Base-by-base conservation (phyloP, 2,888 invertebrate genomes). In the Alsophila aescularia region DNA sequence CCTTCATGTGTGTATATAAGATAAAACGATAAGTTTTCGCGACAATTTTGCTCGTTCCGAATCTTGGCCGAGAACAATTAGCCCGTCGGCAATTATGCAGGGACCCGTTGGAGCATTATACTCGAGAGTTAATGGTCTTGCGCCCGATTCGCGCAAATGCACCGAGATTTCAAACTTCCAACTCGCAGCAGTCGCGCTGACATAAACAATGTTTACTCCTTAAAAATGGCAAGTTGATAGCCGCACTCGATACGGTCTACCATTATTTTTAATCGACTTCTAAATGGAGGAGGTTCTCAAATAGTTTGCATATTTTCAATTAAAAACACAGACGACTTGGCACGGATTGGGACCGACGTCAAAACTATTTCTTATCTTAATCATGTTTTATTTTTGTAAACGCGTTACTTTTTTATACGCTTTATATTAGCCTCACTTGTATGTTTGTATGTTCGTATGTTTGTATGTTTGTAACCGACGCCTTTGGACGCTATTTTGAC, bases 81-180 rank as follows among this genome's bases (percentile, higher is more conserved):
- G 80, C 64, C 67, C 64, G 70, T 67, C 61, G 66, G 82, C 82
- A 87, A 87, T 87, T 87, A 85, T 77, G 79, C 82, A 75, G 73
- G 72, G 72, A 74, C 67, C 78, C 76, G 75, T 71, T 79, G 75
- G 72, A 72, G 69, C 76, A 74, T 78, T 78, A 75, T 74, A 74
- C 76, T 72, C 69, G 65, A 66, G 60, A 73, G 69, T 73, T 84
- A 82, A 85, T 83, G 77, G 72, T 68, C 70, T 67, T 67, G 73
- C 69, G 61, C 69, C 69, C 74, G 81, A 81, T 83, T 79, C 77
- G 74, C 77, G 73, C 81, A 75, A 82, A 77, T 70, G 73, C 69
- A 69, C 66, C 70, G 70, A 70, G 62, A 72, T 68, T 73, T 56
- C 24, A 51, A 44, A 50, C 36, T 51, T 31, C 7, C 40, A 18